These are phyloP conservation scores for Bos javanicus DNA, from an alignment of 2,113 vertebrate species.

Conservation along the genomic window DNA sequence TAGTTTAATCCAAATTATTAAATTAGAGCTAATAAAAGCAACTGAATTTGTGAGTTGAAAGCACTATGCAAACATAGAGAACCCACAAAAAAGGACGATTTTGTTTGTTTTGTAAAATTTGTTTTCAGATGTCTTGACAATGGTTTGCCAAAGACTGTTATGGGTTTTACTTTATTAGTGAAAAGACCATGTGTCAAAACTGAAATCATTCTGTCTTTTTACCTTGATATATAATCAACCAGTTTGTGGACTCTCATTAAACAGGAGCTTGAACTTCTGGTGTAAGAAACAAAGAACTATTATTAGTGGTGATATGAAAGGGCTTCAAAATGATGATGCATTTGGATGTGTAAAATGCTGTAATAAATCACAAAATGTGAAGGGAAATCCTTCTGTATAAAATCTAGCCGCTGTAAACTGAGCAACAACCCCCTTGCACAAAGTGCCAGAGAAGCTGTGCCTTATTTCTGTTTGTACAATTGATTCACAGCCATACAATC, in stretches of 20 bases:
- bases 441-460: neutral
- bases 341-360: neutral
- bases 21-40: neutral
- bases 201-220: neutral
- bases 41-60: neutral
- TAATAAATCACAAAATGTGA: neutral
- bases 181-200: neutral
- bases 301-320: neutral
- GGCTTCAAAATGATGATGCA: neutral
- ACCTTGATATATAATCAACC: neutral
- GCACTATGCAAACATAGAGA: neutral
- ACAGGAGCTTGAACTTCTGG: neutral
- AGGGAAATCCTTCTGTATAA: neutral
- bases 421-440: neutral
- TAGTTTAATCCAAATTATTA: neutral
- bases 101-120: neutral
- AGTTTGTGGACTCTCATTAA: neutral
- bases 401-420: neutral
- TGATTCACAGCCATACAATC: neutral
- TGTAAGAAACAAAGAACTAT: neutral
- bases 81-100: neutral
- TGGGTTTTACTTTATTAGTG: neutral
- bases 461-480: neutral
- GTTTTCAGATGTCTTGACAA: neutral
- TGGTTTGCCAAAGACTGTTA: neutral